These are phyloP conservation scores for Drymonia ruficornis DNA, from an alignment of 2,888 invertebrate genomes.

Conservation along the genomic window DNA sequence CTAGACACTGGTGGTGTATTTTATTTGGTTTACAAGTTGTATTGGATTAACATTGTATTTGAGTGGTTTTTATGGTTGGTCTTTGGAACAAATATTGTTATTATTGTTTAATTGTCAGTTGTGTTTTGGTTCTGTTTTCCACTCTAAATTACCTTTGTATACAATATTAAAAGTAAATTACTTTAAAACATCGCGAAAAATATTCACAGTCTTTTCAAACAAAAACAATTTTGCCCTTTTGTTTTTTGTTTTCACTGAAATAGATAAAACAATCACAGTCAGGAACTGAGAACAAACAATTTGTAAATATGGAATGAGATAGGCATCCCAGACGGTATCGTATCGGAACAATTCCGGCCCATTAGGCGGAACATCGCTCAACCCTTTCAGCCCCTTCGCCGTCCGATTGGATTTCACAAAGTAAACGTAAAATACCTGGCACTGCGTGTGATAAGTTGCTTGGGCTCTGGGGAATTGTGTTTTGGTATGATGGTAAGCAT, in stretches of 20 bases:
- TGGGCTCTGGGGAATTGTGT: background rate
- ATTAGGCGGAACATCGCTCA: slow-evolving; percentile 47
- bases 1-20: background rate
- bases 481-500: background rate
- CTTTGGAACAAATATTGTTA: too few species aligned
- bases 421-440: slow-evolving; percentile 18
- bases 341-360: slow-evolving; percentile 40
- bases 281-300: slow-evolving; percentile 3
- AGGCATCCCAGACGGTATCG: slow-evolving; percentile 34
- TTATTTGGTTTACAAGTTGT: too few species aligned
- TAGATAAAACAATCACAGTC: slow-evolving; percentile 6
- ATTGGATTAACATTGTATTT: too few species aligned
- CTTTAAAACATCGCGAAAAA: too few species aligned
- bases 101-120: too few species aligned
- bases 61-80: too few species aligned
- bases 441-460: slow-evolving; percentile 17
- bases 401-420: slow-evolving; percentile 55
- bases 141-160: too few species aligned
- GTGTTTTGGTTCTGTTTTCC: too few species aligned
- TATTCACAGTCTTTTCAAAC: background rate
- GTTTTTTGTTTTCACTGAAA: background rate
- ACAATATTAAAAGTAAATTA: too few species aligned
- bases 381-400: slow-evolving; percentile 47
- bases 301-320: slow-evolving; percentile 13
- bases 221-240: background rate